Conservation (phyloP, 2,113 vertebrate species). For the Pantherophis guttatus region DNA sequence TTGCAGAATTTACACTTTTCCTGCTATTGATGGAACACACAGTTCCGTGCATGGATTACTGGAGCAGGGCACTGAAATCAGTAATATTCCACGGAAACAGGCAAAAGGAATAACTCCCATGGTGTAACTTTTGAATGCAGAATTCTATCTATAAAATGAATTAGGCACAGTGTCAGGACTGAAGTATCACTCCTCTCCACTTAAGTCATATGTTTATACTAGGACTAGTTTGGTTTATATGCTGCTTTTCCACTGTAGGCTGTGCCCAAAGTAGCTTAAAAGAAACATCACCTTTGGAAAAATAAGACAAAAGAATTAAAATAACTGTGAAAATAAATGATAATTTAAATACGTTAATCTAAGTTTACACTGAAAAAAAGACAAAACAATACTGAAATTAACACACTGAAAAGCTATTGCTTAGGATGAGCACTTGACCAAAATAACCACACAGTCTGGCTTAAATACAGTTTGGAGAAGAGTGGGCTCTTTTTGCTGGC, state of each 20-base stretch:
- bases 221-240: not conserved
- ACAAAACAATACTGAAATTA: not conserved
- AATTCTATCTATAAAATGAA: constrained; percentile 19
- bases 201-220: not conserved
- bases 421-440: not conserved
- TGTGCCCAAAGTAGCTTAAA: not conserved
- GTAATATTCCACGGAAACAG: constrained; percentile 48
- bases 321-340: not conserved
- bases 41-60: constrained; percentile 46
- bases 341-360: not conserved
- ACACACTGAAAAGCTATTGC: not conserved
- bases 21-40: constrained; percentile 60
- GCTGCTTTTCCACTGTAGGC: not conserved
- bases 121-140: constrained; percentile 32
- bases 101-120: constrained; percentile 41
- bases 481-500: not conserved
- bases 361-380: not conserved
- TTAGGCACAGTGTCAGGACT: not conserved
- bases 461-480: not conserved
- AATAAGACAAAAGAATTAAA: not conserved
- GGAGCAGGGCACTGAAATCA: constrained; percentile 49
- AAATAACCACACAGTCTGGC: not conserved
- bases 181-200: not conserved
- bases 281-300: not conserved
- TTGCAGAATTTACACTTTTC: constrained; percentile 66